Evolutionary conservation across 2,888 invertebrate species (phyloP).

Genomic region (Acleris sparsana): DNA sequence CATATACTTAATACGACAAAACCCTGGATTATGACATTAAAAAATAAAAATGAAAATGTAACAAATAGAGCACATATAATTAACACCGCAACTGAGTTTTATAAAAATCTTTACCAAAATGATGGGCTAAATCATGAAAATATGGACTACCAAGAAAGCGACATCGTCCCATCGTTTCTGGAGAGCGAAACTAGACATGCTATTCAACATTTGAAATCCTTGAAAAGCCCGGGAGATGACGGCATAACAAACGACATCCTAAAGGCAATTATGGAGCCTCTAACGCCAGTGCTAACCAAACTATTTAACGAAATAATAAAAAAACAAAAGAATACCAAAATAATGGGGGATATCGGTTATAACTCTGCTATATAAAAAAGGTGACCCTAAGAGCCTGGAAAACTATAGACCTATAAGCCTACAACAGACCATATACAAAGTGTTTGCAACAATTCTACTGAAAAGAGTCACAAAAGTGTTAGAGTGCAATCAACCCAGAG

Average conservation of each 20-base stretch:
- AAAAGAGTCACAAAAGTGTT: constrained; percentile 1
- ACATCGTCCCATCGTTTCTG: neutral
- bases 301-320: constrained; percentile 1
- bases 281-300: neutral
- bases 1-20: neutral
- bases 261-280: neutral
- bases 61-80: neutral
- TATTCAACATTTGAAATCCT: neutral
- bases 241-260: neutral
- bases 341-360: constrained; percentile 2
- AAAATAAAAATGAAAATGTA: neutral
- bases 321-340: neutral
- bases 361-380: constrained; percentile 3
- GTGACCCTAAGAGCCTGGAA: neutral
- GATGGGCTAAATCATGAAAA: neutral
- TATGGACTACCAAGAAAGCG: neutral
- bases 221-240: neutral
- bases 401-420: constrained; percentile 7
- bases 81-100: neutral
- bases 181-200: neutral
- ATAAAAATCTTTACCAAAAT: neutral
- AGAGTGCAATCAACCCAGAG: neutral
- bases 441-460: neutral
- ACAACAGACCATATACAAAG: constrained; percentile 9
- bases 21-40: constrained; percentile 3